Percentiles rank a stretch among this genome's conserved stretches.
These are phyloP conservation scores for Dascillus cervinus DNA, from an alignment of 2,888 invertebrate genomes.

Conservation along the genomic window DNA sequence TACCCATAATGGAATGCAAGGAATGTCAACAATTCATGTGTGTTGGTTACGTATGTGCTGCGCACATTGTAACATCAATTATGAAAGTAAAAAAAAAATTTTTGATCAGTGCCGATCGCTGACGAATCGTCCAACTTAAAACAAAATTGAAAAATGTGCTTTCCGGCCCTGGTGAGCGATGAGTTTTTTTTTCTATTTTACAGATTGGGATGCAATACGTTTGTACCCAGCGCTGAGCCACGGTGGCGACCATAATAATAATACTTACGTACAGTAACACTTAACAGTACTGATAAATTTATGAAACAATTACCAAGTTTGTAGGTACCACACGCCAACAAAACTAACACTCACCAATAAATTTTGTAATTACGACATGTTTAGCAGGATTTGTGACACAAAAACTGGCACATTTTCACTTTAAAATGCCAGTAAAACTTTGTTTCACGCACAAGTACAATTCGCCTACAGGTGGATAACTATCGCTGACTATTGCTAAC, in stretches of 20 bases:
- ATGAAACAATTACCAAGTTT: conserved; percentile 1
- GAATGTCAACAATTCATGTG: conserved; percentile 33
- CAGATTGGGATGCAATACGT: too few relatives aligned
- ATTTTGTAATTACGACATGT: conserved; percentile 7
- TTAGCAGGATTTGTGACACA: conserved; percentile 7
- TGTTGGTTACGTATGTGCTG: conserved; percentile 12
- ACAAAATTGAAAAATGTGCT: too few relatives aligned
- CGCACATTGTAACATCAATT: too few relatives aligned
- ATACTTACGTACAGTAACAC: conserved; percentile 27
- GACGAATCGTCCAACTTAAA: too few relatives aligned
- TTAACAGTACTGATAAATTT: conserved; percentile 21
- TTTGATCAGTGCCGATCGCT: too few relatives aligned
- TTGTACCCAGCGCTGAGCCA: too few relatives aligned
- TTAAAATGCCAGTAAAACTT: conserved; percentile 10
- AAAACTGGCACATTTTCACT: conserved; percentile 12
- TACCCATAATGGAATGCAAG: conserved; percentile 34
- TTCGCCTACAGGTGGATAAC: conserved; percentile 18
- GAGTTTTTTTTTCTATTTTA: too few relatives aligned
- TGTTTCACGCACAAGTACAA: conserved; percentile 12
- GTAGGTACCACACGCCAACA: background rate
- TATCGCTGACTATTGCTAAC: conserved; percentile 16
- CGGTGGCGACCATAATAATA: conserved; percentile 33
- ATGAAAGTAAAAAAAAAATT: too few relatives aligned
- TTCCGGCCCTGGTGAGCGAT: too few relatives aligned
- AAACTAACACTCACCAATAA: conserved; percentile 6